These are phyloP conservation scores for Nymphalis io DNA, from an alignment of 1,140 invertebrate genomes.

Conservation along the genomic window DNA sequence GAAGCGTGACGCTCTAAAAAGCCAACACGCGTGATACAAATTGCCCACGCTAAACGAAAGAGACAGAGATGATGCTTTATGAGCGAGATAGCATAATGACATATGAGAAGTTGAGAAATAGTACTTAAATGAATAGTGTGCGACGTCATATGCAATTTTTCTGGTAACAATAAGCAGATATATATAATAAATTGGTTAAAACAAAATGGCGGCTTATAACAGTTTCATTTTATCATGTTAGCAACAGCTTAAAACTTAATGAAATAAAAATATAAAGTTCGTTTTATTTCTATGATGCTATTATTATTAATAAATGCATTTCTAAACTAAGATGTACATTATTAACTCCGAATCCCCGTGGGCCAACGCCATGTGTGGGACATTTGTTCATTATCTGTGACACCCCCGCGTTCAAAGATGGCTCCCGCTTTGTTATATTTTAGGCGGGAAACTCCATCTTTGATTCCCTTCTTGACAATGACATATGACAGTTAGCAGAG, in stretches of 20 bases:
- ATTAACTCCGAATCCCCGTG: slow-evolving; percentile 35
- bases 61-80: background rate
- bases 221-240: no score
- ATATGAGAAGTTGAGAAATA: background rate
- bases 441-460: slow-evolving; percentile 30
- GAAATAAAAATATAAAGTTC: no score
- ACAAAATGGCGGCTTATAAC: background rate
- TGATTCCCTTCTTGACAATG: background rate
- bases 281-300: no score
- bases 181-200: background rate
- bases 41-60: slow-evolving; percentile 25
- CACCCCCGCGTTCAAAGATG: slow-evolving; percentile 13
- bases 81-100: background rate
- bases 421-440: slow-evolving; percentile 35
- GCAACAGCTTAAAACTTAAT: no score
- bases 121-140: slow-evolving; percentile 13
- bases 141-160: no score
- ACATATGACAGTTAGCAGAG: background rate
- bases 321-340: background rate
- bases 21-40: slow-evolving; percentile 48
- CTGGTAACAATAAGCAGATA: no score
- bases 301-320: slow-evolving; percentile 22
- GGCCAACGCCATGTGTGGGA: slow-evolving; percentile 39
- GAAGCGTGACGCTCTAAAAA: slow-evolving; percentile 57
- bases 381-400: slow-evolving; percentile 34